phyloP scores from a whole-genome alignment of 2,113 vertebrate species.

The Capreolus pygargus region DNA sequence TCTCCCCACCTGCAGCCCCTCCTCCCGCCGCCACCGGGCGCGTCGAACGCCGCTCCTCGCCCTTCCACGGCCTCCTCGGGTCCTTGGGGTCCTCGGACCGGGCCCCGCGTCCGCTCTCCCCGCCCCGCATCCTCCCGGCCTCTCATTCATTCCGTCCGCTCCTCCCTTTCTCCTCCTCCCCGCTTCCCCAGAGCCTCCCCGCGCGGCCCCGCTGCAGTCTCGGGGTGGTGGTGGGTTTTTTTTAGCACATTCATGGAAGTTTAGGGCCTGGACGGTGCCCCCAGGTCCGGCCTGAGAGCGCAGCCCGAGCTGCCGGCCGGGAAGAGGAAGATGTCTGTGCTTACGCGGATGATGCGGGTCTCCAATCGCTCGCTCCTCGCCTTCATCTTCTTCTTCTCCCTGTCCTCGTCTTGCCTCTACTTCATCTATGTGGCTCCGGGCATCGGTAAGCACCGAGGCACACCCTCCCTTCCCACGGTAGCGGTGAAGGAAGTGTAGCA shows the following conservation, averaged over 20 bases:
- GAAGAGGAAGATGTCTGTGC: slow-evolving; percentile 85
- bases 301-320: slow-evolving; percentile 45
- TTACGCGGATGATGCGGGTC: slow-evolving; percentile 89
- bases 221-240: background rate
- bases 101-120: background rate
- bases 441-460: slow-evolving; percentile 87
- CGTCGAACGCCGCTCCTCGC: background rate
- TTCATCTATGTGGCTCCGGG: slow-evolving; percentile 97
- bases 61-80: background rate
- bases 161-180: background rate
- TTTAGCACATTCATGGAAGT: slow-evolving; percentile 46
- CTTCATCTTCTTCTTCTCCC: slow-evolving; percentile 96
- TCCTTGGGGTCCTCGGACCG: too few species aligned
- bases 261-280: slow-evolving; percentile 55
- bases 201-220: background rate
- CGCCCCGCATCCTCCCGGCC: background rate
- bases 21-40: background rate
- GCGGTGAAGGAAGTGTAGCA: background rate
- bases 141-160: slow-evolving; percentile 41
- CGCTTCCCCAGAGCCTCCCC: background rate
- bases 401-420: slow-evolving; percentile 95
- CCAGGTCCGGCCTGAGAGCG: slow-evolving; percentile 16
- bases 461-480: slow-evolving; percentile 36
- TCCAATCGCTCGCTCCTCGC: slow-evolving; percentile 95
- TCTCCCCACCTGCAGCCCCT: slow-evolving; percentile 24